These are phyloP conservation scores for Pollachius pollachius DNA, from an alignment of 2,113 vertebrate genomes.

Conservation along the genomic window DNA sequence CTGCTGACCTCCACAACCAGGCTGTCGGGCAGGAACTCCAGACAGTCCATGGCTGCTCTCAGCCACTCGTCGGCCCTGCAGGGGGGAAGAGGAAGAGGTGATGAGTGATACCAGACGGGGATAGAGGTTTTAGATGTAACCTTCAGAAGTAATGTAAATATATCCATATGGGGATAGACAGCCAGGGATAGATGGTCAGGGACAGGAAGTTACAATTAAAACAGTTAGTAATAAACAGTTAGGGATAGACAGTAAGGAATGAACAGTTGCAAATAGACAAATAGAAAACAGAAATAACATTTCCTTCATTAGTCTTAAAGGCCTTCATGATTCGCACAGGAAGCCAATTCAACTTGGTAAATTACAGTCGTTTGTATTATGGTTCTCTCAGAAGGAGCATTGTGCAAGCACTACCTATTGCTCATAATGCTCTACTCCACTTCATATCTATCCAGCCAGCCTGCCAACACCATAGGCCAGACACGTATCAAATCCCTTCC, in stretches of 20 bases:
- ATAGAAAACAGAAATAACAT: background rate
- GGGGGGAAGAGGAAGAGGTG: background rate
- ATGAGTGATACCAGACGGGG: no score
- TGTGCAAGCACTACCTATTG: no score
- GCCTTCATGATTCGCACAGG: no score
- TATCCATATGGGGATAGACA: no score
- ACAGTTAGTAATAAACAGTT: background rate
- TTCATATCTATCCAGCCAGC: background rate
- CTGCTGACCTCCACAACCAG: constrained; percentile 91
- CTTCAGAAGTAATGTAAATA: no score
- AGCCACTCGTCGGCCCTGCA: constrained; percentile 92
- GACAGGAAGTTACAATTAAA: background rate
- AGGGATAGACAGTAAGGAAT: background rate
- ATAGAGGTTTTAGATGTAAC: no score
- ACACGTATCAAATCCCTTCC: background rate
- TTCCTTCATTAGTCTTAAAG: no score
- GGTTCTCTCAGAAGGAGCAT: no score
- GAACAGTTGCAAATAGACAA: background rate
- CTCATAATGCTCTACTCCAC: no score
- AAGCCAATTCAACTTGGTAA: no score
- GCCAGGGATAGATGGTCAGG: no score
- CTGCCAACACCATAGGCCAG: background rate
- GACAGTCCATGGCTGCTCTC: constrained; percentile 86
- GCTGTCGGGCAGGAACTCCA: constrained; percentile 91
- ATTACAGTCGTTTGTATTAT: no score